A percentile compares a stretch with the other conserved stretches of the same genome.
Conservation (phyloP, 2,797 vertebrate genomes). For the Ctenochaetus hawaiiensis region DNA sequence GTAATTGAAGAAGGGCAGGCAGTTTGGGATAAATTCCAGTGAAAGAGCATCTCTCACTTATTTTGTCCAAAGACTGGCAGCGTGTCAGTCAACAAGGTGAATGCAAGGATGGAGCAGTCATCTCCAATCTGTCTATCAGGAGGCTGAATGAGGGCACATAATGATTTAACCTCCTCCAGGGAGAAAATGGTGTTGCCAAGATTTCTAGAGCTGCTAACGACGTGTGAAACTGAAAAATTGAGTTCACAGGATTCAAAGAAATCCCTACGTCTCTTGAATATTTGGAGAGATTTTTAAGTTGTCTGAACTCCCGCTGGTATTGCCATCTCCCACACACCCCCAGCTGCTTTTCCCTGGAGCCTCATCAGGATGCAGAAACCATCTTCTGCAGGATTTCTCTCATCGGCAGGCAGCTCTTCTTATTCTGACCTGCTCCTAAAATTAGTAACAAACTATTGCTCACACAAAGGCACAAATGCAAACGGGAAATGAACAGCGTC, state of each 20-base stretch:
- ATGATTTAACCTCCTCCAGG: slow-evolving; percentile 47
- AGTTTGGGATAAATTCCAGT: slow-evolving; percentile 43
- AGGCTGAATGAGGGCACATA: slow-evolving; percentile 26
- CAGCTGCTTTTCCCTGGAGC: slow-evolving; percentile 43
- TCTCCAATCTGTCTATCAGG: slow-evolving; percentile 47
- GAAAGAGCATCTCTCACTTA: slow-evolving; percentile 27
- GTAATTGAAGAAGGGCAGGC: slow-evolving; percentile 41
- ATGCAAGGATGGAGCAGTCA: slow-evolving; percentile 54
- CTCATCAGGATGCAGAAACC: slow-evolving; percentile 73
- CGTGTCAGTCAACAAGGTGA: slow-evolving; percentile 64
- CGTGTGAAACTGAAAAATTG: slow-evolving; percentile 10
- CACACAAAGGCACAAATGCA: slow-evolving; percentile 63
- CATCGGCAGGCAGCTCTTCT: slow-evolving; percentile 50
- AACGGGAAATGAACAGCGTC: slow-evolving; percentile 71
- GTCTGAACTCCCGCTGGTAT: slow-evolving; percentile 35
- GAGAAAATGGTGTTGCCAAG: not conserved
- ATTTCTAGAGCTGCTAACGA: slow-evolving; percentile 22
- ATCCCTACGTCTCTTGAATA: slow-evolving; percentile 33
- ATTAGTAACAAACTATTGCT: slow-evolving; percentile 35
- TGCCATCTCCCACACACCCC: slow-evolving; percentile 35
- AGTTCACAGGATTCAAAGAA: slow-evolving; percentile 10
- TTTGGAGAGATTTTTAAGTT: slow-evolving; percentile 41
- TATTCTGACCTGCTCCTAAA: slow-evolving; percentile 53
- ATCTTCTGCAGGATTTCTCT: slow-evolving; percentile 58
- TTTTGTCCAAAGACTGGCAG: slow-evolving; percentile 49